These are phyloP conservation scores for Umimayanthus chanpuru DNA, from an alignment of 92 coral and sea anemone species.

Conservation along the genomic window DNA sequence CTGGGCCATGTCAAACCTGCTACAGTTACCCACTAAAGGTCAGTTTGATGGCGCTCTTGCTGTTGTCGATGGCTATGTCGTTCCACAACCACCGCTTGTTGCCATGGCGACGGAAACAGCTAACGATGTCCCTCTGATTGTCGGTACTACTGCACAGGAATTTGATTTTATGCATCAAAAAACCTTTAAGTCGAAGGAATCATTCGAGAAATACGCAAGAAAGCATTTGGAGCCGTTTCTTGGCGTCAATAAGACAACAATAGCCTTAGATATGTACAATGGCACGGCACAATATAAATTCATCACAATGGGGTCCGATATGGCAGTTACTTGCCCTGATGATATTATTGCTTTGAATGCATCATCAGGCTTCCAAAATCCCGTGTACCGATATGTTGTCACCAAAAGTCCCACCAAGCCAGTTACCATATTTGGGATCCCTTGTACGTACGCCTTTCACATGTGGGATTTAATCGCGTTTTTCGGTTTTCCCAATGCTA, in stretches of 20 bases:
- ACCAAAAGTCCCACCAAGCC: slow-evolving; percentile 58
- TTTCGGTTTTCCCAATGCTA: slow-evolving; percentile 56
- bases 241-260: slow-evolving; percentile 25
- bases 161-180: slow-evolving; percentile 43
- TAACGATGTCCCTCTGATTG: slow-evolving; percentile 65
- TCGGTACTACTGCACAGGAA: slow-evolving; percentile 77
- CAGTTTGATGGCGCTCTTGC: slow-evolving; percentile 62
- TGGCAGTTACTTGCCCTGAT: slow-evolving; percentile 62
- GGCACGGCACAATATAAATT: slow-evolving; percentile 46
- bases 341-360: slow-evolving; percentile 59
- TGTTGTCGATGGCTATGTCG: slow-evolving; percentile 61
- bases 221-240: slow-evolving; percentile 60
- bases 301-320: slow-evolving; percentile 62
- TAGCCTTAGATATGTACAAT: slow-evolving; percentile 53
- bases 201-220: slow-evolving; percentile 40
- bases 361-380: slow-evolving; percentile 48
- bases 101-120: slow-evolving; percentile 53
- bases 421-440: slow-evolving; percentile 28
- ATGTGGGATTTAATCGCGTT: slow-evolving; percentile 74
- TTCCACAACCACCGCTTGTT: slow-evolving; percentile 65
- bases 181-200: slow-evolving; percentile 42
- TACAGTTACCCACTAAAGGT: slow-evolving; percentile 64
- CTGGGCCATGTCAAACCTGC: slow-evolving; percentile 53
- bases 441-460: slow-evolving; percentile 57
- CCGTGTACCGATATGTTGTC: slow-evolving; percentile 63